Evolutionary conservation across 2,113 vertebrate genomes (phyloP).

Genomic region (Athene noctua): DNA sequence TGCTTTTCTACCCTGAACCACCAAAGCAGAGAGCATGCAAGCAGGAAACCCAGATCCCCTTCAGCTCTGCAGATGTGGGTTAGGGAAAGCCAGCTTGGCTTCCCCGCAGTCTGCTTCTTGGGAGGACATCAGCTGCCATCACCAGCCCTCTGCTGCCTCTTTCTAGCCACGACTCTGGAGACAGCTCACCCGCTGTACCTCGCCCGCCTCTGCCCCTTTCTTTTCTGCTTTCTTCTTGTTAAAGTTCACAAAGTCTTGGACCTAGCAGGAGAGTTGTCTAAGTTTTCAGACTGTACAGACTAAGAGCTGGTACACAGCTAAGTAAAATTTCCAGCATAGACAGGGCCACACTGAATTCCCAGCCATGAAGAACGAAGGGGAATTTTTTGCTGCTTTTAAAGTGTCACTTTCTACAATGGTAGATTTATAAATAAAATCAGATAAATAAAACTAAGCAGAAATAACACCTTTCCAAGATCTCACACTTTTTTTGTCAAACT

Average conservation of each 20-base stretch:
- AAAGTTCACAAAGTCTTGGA: not conserved
- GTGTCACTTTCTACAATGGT: rapidly evolving
- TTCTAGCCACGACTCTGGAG: not conserved
- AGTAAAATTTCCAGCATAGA: not conserved
- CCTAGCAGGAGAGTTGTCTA: not conserved
- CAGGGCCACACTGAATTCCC: rapidly evolving
- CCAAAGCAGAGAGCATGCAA: not conserved
- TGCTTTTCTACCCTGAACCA: not conserved
- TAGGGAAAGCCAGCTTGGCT: not conserved
- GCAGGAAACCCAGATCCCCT: not conserved
- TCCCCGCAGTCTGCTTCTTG: not conserved
- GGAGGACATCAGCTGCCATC: not conserved
- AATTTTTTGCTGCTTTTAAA: not conserved
- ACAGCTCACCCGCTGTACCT: not conserved
- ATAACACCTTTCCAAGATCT: not conserved
- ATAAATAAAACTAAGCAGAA: not conserved
- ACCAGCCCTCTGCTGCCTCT: too few species aligned
- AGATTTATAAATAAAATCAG: not conserved
- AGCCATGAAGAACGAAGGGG: not conserved
- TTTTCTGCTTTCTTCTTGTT: not conserved
- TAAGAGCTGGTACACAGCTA: not conserved
- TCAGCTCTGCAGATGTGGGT: rapidly evolving
- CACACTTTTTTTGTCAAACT: not conserved
- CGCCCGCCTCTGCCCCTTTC: not conserved
- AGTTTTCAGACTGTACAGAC: not conserved